Evolutionary conservation across 2,888 invertebrate genomes (phyloP), one percentile per base, ranked within the genome.

Genomic region (Chromoteleia sp.): DNA sequence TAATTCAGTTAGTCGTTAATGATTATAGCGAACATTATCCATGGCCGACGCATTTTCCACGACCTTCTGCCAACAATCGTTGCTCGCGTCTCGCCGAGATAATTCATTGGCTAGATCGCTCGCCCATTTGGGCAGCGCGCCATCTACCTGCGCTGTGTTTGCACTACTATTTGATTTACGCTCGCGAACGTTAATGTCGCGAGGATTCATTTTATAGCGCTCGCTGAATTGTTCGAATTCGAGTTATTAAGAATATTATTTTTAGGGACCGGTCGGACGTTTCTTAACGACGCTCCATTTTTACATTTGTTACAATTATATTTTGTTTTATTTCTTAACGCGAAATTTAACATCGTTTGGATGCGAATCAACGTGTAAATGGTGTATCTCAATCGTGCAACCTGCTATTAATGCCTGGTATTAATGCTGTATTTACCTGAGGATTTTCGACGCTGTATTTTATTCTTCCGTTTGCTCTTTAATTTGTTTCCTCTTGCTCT

Each of bases 1-100:
- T 87, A 88, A 90, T 88, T 90, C 90, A 89, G 87, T 88, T 88
- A 87, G 87, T 88, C 87, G 74, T 86, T 88, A 88, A 86, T 87
- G 89, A 90, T 89, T 88, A 88, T 84, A 85, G 87, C 85, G 84
- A 48, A 48, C 76, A 48, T 79, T 79, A 78, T 71, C 81, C 70
- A 67, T n/a, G 65, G 80, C 41, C 73, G 71, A 59, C 63, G 76
- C 68, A 58, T 78, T 82, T 81, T 79, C 82, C 73, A 77, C 59
- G 61, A 71, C 65, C 76, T 79, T 77, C 71, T 59, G 68, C 75
- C 56, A 56, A 54, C 70, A 21, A 41, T 74, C 43, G 29, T 15
- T 43, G 25, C 48, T 41, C 58, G 74, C 79, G 75, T 50, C 56
- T 14, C 50, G 54, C 43, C 65, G 77, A 73, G 85, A 83, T 84